Evolutionary conservation across 2,888 invertebrate genomes (phyloP), one percentile per base, ranked within the genome.

Genomic region (Prenolepis imparis): DNA sequence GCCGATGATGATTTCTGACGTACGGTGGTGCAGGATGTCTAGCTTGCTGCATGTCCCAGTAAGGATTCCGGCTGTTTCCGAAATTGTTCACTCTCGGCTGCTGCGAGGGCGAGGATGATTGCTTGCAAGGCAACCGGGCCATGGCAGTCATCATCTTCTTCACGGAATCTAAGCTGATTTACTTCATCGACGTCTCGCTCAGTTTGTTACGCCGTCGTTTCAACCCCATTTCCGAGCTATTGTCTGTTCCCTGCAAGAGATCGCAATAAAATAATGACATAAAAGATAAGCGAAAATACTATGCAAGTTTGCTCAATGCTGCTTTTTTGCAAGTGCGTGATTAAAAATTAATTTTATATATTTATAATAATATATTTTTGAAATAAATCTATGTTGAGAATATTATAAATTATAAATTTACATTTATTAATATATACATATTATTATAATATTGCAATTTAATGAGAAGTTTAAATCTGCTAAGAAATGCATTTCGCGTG

Each of bases 71-170:
- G 78, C 90, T 88, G 86, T 90, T 94, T 82, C 92, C 89, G 61
- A 92, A 93, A 89, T 91, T 93, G 86, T 91, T 91, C 83, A 92
- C 89, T 85, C 92, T 91, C 87, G 90, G 90, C 77, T 92, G 93
- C 87, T 90, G 93, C 90, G 90, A 92, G 72, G 92, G 92, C 88
- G 93, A 92, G 85, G 91, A 91, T 18, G 78, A 80, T 88, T 94
- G 93, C 91, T 94, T 94, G 90, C 94, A 94, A 87, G 94, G 94
- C 90, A 94, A 92, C 91, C 94, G 93, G 74, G 94, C 94, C 94
- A 94, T 94, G 89, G 94, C 93, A 90, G 94, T 94, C 94, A 93
- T 94, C 94, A 94, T 94, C 73, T 89, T 90, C 84, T 86, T 78
- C 59, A 44, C 70, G 48, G 41, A 32, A 18, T 72, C 21, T 67